A percentile compares a stretch with the other conserved stretches of the same genome.
These are phyloP conservation scores for Pyrrhia umbra DNA, from an alignment of 2,888 invertebrate genomes.

Conservation along the genomic window DNA sequence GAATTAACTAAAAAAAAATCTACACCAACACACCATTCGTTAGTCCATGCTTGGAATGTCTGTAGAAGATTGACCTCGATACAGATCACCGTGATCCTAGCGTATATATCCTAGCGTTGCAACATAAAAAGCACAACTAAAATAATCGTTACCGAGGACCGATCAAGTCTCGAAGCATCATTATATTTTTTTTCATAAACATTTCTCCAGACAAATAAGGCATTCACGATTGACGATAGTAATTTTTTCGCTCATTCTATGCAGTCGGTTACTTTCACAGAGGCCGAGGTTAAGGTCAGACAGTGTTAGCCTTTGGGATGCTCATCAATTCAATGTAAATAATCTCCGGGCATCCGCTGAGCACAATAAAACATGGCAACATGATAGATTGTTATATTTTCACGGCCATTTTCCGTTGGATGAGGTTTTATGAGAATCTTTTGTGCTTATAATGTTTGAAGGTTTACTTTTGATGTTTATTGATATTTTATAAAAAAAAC, in stretches of 20 bases:
- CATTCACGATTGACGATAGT: slow-evolving; percentile 70
- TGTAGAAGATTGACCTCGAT: too few relatives aligned
- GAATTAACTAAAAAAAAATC: too few relatives aligned
- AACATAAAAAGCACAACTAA: slow-evolving; percentile 7
- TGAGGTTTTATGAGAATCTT: slow-evolving; percentile 63
- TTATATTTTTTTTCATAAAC: slow-evolving; percentile 57
- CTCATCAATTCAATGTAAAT: slow-evolving; percentile 88
- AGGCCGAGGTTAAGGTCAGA: slow-evolving; percentile 80
- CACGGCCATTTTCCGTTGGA: slow-evolving; percentile 71
- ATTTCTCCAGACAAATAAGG: slow-evolving; percentile 65
- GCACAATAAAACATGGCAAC: slow-evolving; percentile 81
- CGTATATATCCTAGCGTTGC: background rate
- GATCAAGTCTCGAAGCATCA: background rate
- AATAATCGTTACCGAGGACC: slow-evolving; percentile 17
- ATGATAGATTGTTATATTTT: slow-evolving; percentile 84
- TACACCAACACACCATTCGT: too few relatives aligned
- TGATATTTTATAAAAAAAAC: slow-evolving; percentile 6
- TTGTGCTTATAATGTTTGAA: slow-evolving; percentile 48
- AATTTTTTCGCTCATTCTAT: slow-evolving; percentile 78
- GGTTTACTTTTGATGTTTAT: slow-evolving; percentile 36
- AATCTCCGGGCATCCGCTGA: slow-evolving; percentile 81
- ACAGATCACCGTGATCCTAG: background rate
- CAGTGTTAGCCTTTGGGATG: slow-evolving; percentile 77
- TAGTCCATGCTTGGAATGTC: too few relatives aligned
- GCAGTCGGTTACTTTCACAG: slow-evolving; percentile 72